Evolutionary conservation across 2,113 vertebrate species (phyloP).

Genomic region (Orthonyx spaldingii): DNA sequence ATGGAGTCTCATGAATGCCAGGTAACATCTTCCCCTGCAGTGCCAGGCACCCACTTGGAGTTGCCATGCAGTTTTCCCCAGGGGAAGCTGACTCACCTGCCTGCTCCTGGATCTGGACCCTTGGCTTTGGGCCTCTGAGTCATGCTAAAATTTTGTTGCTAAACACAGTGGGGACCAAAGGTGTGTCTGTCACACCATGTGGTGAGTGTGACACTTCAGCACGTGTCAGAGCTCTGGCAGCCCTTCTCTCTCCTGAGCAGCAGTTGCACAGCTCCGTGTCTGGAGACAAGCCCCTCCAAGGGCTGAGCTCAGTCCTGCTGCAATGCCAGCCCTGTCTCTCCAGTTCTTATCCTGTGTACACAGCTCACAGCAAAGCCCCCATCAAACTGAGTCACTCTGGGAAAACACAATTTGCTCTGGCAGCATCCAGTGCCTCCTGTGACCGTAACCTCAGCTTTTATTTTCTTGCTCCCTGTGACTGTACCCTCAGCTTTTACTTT

Average conservation of each 20-base stretch:
- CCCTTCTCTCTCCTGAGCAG: not conserved
- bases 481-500: not conserved
- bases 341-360: not conserved
- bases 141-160: not conserved
- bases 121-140: not conserved
- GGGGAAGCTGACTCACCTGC: not conserved
- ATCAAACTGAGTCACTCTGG: not conserved
- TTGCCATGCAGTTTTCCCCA: not conserved
- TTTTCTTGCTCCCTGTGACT: not conserved
- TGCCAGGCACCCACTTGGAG: not conserved
- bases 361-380: not conserved
- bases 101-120: not conserved
- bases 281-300: not conserved
- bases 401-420: not conserved
- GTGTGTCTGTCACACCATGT: too few species aligned
- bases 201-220: not conserved
- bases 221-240: not conserved
- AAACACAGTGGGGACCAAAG: not conserved
- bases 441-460: not conserved
- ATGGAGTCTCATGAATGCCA: rapidly evolving
- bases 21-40: not conserved
- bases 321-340: not conserved
- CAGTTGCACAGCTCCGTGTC: rapidly evolving
- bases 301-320: not conserved
- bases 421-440: not conserved